phyloP scores from a whole-genome alignment of 2,113 vertebrate species.

The Boulengeromyrus knoepffleri region DNA sequence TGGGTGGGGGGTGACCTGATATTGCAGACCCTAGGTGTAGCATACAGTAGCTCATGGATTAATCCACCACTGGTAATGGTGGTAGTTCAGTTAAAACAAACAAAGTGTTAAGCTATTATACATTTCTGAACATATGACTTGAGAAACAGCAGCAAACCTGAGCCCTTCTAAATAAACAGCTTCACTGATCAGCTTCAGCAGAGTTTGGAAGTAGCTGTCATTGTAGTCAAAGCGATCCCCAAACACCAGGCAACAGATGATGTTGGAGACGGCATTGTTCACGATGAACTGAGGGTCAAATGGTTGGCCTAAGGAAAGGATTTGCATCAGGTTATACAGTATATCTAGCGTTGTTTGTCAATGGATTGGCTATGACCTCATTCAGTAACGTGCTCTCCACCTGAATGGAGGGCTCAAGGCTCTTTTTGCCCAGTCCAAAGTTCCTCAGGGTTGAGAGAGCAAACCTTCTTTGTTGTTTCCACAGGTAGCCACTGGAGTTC shows the following conservation, averaged over 20 bases:
- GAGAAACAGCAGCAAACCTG: slow-evolving; percentile 41
- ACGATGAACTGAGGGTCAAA: slow-evolving; percentile 64
- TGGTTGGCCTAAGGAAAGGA: slow-evolving; percentile 52
- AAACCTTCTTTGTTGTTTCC: slow-evolving; percentile 45
- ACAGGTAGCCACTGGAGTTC: slow-evolving; percentile 50
- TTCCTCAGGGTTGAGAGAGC: neutral
- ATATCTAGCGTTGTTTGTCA: neutral
- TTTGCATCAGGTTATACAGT: neutral
- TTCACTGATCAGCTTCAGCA: neutral
- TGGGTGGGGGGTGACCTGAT: too few relatives aligned
- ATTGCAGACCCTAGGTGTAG: too few relatives aligned
- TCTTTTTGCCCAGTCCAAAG: neutral
- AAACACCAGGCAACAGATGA: slow-evolving; percentile 69
- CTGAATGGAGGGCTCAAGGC: neutral
- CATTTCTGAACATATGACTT: neutral
- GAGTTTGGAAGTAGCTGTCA: neutral
- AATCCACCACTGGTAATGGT: neutral
- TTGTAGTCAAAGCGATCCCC: slow-evolving; percentile 64
- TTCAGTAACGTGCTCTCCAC: neutral
- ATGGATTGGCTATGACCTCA: neutral
- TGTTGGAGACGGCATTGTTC: slow-evolving; percentile 64
- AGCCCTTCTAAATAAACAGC: slow-evolving; percentile 13
- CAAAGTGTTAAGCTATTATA: neutral
- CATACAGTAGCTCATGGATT: neutral
- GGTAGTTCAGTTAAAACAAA: neutral